These are phyloP conservation scores for Stenurella melanura DNA, from an alignment of 2,888 invertebrate species.

Conservation along the genomic window DNA sequence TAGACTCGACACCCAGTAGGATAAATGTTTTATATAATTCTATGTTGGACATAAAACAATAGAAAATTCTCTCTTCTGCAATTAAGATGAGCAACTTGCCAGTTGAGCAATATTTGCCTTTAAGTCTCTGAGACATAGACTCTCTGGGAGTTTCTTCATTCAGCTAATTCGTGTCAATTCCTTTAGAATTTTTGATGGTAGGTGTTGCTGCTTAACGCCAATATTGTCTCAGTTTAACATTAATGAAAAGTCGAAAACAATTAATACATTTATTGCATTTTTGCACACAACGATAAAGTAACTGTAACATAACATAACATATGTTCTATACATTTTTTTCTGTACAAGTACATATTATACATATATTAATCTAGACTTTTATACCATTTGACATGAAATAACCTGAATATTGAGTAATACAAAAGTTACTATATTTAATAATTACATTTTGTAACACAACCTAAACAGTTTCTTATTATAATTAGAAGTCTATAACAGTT, in stretches of 20 bases:
- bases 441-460: neutral
- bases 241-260: slow-evolving; percentile 47
- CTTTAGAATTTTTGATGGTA: no score
- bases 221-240: no score
- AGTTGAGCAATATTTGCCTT: no score
- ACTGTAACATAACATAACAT: slow-evolving; percentile 42
- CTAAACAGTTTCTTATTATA: slow-evolving; percentile 10
- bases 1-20: no score
- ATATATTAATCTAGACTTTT: slow-evolving; percentile 36
- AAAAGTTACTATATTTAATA: slow-evolving; percentile 19
- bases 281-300: slow-evolving; percentile 62
- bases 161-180: no score
- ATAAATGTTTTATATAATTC: no score
- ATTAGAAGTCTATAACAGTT: slow-evolving; percentile 25
- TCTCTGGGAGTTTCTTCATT: no score
- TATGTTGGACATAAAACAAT: no score
- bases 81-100: no score
- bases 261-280: slow-evolving; percentile 66
- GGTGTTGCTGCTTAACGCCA: no score
- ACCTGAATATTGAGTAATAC: slow-evolving; percentile 24
- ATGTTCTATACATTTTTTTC: slow-evolving; percentile 34
- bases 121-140: no score
- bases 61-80: no score
- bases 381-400: slow-evolving; percentile 37
- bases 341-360: slow-evolving; percentile 38